Evolutionary conservation across 35 echinoderm and acorn worm genomes (phyloP).

Genomic region (Holothuria glaberrima): DNA sequence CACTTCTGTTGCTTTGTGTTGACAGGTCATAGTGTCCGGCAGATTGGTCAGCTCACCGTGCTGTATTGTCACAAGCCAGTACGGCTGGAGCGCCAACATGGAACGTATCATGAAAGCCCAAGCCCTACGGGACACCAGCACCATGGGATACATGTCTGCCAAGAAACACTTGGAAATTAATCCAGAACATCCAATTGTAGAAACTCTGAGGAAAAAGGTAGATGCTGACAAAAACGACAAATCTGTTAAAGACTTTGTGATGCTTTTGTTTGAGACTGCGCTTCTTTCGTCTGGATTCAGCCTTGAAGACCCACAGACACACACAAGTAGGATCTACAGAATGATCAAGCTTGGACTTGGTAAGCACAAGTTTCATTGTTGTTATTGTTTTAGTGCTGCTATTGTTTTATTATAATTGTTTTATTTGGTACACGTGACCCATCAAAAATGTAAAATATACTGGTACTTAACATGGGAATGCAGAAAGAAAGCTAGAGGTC

Average conservation of each 20-base stretch:
- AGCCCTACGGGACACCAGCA: conserved; percentile 94
- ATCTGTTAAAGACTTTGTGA: conserved; percentile 98
- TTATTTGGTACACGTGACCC: too few relatives aligned
- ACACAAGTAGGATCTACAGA: conserved; percentile 92
- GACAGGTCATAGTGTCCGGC: conserved; percentile 91
- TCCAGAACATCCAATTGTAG: conserved; percentile 94
- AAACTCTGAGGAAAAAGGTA: conserved; percentile 84
- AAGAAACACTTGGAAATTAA: conserved; percentile 99
- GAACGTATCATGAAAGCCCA: conserved; percentile 99
- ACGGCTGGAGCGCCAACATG: conserved; percentile 99
- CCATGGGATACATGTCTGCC: conserved; percentile 99
- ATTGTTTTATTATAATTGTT: too few relatives aligned
- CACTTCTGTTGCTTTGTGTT: not conserved
- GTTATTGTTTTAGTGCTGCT: not conserved
- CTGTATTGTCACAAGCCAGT: conserved; percentile 98
- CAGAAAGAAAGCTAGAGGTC: too few relatives aligned
- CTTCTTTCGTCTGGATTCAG: conserved; percentile 94
- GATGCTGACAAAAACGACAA: conserved; percentile 99
- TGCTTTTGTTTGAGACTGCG: conserved; percentile 97
- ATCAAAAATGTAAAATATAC: too few relatives aligned
- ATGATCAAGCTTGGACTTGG: conserved; percentile 99
- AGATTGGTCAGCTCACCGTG: conserved; percentile 90
- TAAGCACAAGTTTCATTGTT: conserved; percentile 45
- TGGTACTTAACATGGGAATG: too few relatives aligned
- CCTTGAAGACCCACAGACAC: conserved; percentile 92